Percentiles rank a stretch among this genome's conserved stretches.
These are phyloP conservation scores for Mythimna albipuncta DNA, from an alignment of 2,888 invertebrate species.

Conservation along the genomic window DNA sequence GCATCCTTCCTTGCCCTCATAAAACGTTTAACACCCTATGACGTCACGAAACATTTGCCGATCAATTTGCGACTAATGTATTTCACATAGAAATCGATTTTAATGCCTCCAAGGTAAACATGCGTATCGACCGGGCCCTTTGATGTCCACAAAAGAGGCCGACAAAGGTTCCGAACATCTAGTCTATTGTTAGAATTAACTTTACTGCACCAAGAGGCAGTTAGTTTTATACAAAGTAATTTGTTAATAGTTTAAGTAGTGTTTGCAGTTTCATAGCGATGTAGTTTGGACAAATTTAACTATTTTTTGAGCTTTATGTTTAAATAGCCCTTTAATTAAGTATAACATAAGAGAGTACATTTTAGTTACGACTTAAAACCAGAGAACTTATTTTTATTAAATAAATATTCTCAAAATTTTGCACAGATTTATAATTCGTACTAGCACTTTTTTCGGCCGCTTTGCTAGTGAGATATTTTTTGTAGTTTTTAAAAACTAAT, in stretches of 20 bases:
- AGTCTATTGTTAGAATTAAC: conserved; percentile 73
- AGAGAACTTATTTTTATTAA: not conserved
- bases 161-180: conserved; percentile 82
- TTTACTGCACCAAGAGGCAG: conserved; percentile 64
- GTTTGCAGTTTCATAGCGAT: conserved; percentile 42
- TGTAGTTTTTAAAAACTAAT: too few species aligned
- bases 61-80: conserved; percentile 76
- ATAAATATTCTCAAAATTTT: not conserved
- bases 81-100: conserved; percentile 80
- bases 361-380: conserved; percentile 2
- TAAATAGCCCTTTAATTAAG: not conserved
- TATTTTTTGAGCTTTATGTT: conserved; percentile 27
- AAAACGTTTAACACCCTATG: conserved; percentile 52
- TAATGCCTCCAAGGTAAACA: conserved; percentile 77
- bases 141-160: conserved; percentile 82
- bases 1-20: conserved; percentile 32
- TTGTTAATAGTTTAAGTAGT: conserved; percentile 59
- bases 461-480: too few species aligned
- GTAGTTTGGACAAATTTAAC: conserved; percentile 23
- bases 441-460: too few species aligned
- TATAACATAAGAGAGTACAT: not conserved
- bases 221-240: conserved; percentile 40
- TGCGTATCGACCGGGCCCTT: conserved; percentile 83
- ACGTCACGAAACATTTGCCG: conserved; percentile 63
- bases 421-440: not conserved